Evolutionary conservation across 2,113 vertebrate species (phyloP).

Genomic region (Bothrops jararaca): DNA sequence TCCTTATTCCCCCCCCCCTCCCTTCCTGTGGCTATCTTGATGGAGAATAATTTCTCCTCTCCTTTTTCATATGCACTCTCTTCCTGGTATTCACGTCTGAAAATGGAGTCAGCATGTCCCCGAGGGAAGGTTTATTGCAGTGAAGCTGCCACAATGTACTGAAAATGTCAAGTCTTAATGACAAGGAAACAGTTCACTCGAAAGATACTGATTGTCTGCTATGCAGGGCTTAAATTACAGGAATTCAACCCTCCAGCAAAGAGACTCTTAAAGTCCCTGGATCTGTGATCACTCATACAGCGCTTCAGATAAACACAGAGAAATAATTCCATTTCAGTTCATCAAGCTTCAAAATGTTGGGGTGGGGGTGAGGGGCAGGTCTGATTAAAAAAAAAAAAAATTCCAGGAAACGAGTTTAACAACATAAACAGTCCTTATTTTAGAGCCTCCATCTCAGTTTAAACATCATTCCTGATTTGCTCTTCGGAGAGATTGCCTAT

Average conservation of each 20-base stretch:
- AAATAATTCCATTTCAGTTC: conserved; percentile 18
- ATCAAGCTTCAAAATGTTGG: conserved; percentile 10
- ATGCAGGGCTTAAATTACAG: conserved; percentile 41
- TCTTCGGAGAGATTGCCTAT: not conserved
- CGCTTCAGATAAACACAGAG: conserved; percentile 13
- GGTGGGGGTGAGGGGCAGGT: not conserved
- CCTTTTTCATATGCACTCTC: conserved; percentile 4
- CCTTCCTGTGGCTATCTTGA: conserved; percentile 15
- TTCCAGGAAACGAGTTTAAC: not conserved
- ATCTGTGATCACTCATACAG: conserved; percentile 35
- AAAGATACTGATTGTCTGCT: conserved; percentile 47
- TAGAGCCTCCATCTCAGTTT: too few relatives aligned
- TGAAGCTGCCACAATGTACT: conserved; percentile 39
- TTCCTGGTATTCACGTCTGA: conserved; percentile 38
- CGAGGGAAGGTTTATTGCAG: conserved; percentile 53
- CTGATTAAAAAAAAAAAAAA: not conserved
- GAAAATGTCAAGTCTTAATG: conserved; percentile 62
- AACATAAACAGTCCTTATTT: not conserved
- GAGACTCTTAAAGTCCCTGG: conserved; percentile 37
- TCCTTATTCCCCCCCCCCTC: not conserved
- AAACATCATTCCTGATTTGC: not conserved
- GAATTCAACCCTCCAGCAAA: conserved; percentile 48
- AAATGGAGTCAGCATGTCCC: conserved; percentile 48
- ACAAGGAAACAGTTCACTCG: conserved; percentile 55
- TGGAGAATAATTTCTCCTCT: conserved; percentile 43